Conservation (phyloP, 2,888 invertebrate species). For the Temnothorax rugatulus region DNA sequence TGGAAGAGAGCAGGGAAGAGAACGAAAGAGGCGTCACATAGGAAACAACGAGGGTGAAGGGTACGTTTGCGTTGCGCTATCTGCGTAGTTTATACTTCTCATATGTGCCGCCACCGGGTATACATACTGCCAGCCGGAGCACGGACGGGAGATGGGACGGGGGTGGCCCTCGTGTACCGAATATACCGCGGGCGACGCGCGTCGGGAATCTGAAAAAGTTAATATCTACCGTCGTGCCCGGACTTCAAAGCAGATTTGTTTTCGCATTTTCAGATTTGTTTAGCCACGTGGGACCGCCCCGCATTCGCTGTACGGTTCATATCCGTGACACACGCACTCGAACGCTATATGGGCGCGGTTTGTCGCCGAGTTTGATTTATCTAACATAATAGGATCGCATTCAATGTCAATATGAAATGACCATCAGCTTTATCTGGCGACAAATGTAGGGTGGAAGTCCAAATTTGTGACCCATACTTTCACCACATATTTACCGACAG, state of each 20-base stretch:
- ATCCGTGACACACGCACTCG: background rate
- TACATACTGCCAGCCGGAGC: conserved; percentile 27
- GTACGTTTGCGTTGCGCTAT: conserved; percentile 78
- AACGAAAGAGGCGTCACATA: conserved; percentile 50
- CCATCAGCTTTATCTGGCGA: background rate
- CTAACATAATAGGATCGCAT: conserved; percentile 28
- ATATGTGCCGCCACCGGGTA: conserved; percentile 70
- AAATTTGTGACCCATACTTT: background rate
- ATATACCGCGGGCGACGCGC: conserved; percentile 77
- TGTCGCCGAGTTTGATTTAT: conserved; percentile 36
- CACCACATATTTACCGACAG: background rate
- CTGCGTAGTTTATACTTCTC: conserved; percentile 81
- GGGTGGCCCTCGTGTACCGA: conserved; percentile 69
- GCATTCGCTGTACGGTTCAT: background rate
- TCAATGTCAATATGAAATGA: conserved; percentile 30
- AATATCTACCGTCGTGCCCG: conserved; percentile 82
- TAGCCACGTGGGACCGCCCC: conserved; percentile 47
- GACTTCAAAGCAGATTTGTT: conserved; percentile 83
- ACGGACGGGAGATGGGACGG: conserved; percentile 1
- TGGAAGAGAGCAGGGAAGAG: conserved; percentile 19
- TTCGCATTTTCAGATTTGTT: conserved; percentile 80
- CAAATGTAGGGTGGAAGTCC: background rate
- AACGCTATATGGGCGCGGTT: background rate
- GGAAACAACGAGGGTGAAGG: conserved; percentile 71
- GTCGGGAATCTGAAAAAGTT: conserved; percentile 82